Percentiles rank a stretch among this genome's conserved stretches.
phyloP scores from a whole-genome alignment of 2,888 invertebrate species.

The Amphiduros pacificus region DNA sequence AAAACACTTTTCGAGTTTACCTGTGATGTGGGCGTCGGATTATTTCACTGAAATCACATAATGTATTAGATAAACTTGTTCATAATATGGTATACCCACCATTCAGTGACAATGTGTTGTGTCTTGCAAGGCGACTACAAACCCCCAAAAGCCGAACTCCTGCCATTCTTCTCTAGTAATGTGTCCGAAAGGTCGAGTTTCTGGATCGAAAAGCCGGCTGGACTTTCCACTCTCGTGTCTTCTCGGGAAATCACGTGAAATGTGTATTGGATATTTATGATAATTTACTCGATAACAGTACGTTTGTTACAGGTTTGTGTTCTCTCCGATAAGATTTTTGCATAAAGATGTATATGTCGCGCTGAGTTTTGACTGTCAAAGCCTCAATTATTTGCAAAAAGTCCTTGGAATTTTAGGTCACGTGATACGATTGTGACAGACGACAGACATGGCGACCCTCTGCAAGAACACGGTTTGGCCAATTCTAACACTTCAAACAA shows the following conservation, averaged over 20 bases:
- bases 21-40: too few species aligned
- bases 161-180: constrained; percentile 31
- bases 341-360: too few species aligned
- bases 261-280: too few species aligned
- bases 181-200: neutral
- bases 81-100: neutral
- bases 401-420: too few species aligned
- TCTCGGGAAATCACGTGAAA: constrained; percentile 3
- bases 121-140: neutral
- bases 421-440: constrained; percentile 8
- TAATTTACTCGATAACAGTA: too few species aligned
- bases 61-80: too few species aligned
- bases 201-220: neutral
- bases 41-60: too few species aligned
- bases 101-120: neutral
- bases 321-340: too few species aligned
- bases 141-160: constrained; percentile 10
- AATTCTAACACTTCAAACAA: constrained; percentile 8
- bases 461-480: constrained; percentile 10
- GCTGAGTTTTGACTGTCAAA: too few species aligned
- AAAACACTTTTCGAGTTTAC: too few species aligned
- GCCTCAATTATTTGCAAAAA: too few species aligned
- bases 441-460: constrained; percentile 15
- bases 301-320: too few species aligned
- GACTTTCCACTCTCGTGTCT: neutral